Conservation (phyloP, 2,113 vertebrate genomes). For the Brachyistius frenatus region DNA sequence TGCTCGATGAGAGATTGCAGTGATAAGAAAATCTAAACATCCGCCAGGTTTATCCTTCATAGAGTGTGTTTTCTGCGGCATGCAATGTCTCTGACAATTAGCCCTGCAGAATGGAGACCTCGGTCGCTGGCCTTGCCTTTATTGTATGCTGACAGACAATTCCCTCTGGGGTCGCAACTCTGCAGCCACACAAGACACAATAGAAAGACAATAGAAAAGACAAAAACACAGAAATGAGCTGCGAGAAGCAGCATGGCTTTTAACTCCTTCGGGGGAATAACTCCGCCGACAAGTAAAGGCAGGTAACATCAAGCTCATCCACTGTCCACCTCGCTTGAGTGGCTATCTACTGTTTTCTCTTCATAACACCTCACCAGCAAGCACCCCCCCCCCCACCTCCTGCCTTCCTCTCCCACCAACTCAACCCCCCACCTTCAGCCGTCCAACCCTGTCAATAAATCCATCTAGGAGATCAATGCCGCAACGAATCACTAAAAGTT, state of each 20-base stretch:
- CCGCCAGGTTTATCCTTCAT: slow-evolving; percentile 75
- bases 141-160: slow-evolving; percentile 79
- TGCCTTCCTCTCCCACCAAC: slow-evolving; percentile 47
- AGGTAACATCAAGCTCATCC: slow-evolving; percentile 63
- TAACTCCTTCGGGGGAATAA: slow-evolving; percentile 51
- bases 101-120: slow-evolving; percentile 68
- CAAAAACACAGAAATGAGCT: slow-evolving; percentile 59
- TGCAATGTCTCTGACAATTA: slow-evolving; percentile 78
- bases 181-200: slow-evolving; percentile 52
- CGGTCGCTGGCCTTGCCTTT: slow-evolving; percentile 64
- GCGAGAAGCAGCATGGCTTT: slow-evolving; percentile 48
- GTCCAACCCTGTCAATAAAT: slow-evolving; percentile 83
- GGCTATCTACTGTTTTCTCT: slow-evolving; percentile 70
- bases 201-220: slow-evolving; percentile 64
- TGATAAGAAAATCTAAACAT: slow-evolving; percentile 79
- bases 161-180: slow-evolving; percentile 69
- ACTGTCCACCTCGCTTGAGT: slow-evolving; percentile 67
- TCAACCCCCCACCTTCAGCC: slow-evolving; percentile 71
- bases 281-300: slow-evolving; percentile 48
- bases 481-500: slow-evolving; percentile 86
- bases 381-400: slow-evolving; percentile 29
- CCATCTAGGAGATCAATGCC: slow-evolving; percentile 85
- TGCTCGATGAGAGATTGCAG: slow-evolving; percentile 52
- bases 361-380: slow-evolving; percentile 57
- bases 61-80: slow-evolving; percentile 52